Percentiles rank a stretch among this genome's conserved stretches.
Evolutionary conservation across 2,797 vertebrate genomes (phyloP).

Genomic region (Alectoris magna): DNA sequence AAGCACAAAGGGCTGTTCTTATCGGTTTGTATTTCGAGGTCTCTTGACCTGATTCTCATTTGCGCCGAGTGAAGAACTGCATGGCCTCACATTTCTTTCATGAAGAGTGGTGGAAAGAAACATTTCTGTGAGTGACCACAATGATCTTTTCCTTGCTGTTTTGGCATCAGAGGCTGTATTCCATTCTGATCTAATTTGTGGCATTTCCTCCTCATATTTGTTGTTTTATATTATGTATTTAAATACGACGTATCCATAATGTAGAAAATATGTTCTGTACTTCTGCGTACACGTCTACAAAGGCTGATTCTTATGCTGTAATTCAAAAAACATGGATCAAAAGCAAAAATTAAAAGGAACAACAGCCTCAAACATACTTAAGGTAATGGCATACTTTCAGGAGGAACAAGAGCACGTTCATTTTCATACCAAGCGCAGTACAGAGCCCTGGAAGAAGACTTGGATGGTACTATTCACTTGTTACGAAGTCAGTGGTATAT

Average conservation of each 20-base stretch:
- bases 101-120: conserved; percentile 10
- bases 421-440: neutral
- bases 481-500: neutral
- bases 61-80: neutral
- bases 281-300: conserved; percentile 19
- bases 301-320: conserved; percentile 38
- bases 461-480: conserved; percentile 9
- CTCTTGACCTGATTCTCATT: neutral
- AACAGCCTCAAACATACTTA: neutral
- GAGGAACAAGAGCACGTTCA: neutral
- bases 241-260: conserved; percentile 39
- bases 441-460: neutral
- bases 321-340: conserved; percentile 56
- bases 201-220: conserved; percentile 54
- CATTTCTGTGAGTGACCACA: neutral
- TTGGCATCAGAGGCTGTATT: neutral
- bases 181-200: conserved; percentile 60
- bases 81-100: neutral
- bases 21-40: neutral
- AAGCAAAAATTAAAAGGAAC: neutral
- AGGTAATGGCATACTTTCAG: conserved; percentile 1
- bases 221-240: conserved; percentile 54
- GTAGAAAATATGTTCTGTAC: conserved; percentile 25
- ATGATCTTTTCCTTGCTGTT: conserved; percentile 21
- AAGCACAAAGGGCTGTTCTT: neutral